Evolutionary conservation across 2,797 vertebrate species (phyloP).

Genomic region (Labeo calbasu): DNA sequence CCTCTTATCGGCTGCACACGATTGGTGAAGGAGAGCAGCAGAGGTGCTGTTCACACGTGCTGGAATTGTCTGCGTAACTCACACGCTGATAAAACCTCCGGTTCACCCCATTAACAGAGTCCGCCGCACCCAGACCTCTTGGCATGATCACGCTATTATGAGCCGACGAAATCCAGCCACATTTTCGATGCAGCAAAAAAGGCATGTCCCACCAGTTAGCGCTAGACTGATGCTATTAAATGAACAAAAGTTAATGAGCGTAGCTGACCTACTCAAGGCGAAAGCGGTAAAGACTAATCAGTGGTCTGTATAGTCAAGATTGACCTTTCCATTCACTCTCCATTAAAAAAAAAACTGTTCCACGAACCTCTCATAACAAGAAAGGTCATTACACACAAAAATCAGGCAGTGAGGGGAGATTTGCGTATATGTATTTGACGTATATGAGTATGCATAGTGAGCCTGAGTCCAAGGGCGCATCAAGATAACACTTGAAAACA

Average conservation of each 20-base stretch:
- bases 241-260: conserved; percentile 43
- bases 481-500: conserved; percentile 46
- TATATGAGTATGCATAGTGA: conserved; percentile 32
- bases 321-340: conserved; percentile 41
- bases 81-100: conserved; percentile 22
- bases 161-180: not conserved
- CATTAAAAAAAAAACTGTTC: conserved; percentile 24
- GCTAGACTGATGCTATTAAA: conserved; percentile 32
- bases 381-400: conserved; percentile 35
- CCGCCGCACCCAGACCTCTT: not conserved
- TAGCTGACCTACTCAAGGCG: conserved; percentile 43
- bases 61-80: conserved; percentile 16
- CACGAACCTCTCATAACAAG: conserved; percentile 20
- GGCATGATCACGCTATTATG: not conserved
- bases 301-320: conserved; percentile 39
- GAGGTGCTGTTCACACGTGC: conserved; percentile 22
- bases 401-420: conserved; percentile 10
- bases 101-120: conserved; percentile 23
- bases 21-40: conserved; percentile 14
- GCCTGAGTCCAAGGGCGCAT: conserved; percentile 39
- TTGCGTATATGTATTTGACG: not conserved
- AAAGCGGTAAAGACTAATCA: conserved; percentile 38
- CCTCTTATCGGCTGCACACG: conserved; percentile 12
- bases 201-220: not conserved
- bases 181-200: conserved; percentile 32